Conservation (phyloP, 2,113 vertebrate species). For the Gracilinanus agilis region DNA sequence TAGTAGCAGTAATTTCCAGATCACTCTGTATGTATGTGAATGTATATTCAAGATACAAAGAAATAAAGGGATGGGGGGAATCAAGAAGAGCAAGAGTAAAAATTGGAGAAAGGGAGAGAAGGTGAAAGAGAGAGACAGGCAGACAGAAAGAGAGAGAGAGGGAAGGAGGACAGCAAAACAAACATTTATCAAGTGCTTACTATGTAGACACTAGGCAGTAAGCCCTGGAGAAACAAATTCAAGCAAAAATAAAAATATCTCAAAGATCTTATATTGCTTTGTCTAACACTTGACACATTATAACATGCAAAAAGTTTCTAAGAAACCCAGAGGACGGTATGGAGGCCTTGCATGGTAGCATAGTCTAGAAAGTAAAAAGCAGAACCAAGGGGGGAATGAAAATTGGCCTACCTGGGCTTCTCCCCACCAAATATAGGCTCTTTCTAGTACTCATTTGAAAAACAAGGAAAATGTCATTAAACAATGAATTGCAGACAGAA, state of each 20-base stretch:
- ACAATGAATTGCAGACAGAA: not conserved
- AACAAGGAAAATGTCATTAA: not conserved
- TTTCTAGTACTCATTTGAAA: constrained; percentile 43
- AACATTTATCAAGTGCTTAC: no score
- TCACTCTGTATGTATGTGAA: not conserved
- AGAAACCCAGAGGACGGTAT: not conserved
- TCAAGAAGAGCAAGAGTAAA: no score
- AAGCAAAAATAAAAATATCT: not conserved
- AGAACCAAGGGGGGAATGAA: not conserved
- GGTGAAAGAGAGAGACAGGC: no score
- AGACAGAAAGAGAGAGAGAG: not conserved
- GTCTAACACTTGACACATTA: not conserved
- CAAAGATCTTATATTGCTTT: not conserved
- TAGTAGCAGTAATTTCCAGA: not conserved
- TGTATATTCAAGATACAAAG: not conserved
- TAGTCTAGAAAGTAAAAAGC: not conserved
- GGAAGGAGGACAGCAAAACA: no score
- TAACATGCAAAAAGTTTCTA: not conserved
- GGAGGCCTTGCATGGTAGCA: not conserved
- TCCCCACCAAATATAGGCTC: fast-evolving
- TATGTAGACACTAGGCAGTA: not conserved
- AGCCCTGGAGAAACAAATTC: not conserved
- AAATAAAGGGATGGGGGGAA: no score
- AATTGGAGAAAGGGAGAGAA: no score
- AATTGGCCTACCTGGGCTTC: not conserved